Conservation (phyloP, 2,888 invertebrate genomes). For the Boloria selene region DNA sequence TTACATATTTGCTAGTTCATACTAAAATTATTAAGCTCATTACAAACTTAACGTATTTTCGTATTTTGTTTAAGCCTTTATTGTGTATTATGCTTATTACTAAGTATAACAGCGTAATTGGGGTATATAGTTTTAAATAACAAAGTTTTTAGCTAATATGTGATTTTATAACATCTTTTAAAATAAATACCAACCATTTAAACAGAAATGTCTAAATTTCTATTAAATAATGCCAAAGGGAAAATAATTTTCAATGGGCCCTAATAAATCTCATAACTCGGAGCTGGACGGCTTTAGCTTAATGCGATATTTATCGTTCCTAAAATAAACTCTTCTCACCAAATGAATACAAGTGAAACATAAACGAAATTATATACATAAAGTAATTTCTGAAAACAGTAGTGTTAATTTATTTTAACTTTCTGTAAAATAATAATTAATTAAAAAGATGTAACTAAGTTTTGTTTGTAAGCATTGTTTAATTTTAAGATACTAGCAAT, state of each 20-base stretch:
- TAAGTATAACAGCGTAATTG: neutral
- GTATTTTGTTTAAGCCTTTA: neutral
- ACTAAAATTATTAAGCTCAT: conserved; percentile 19
- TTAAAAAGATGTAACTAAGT: neutral
- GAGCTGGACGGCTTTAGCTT: conserved; percentile 55
- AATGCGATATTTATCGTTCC: conserved; percentile 75
- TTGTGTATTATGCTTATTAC: neutral
- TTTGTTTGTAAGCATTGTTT: too few species aligned
- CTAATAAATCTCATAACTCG: conserved; percentile 62
- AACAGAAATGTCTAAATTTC: conserved; percentile 1
- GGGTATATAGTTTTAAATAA: neutral
- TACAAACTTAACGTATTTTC: conserved; percentile 3
- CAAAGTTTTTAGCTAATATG: neutral
- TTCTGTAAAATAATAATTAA: neutral
- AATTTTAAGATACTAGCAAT: too few species aligned
- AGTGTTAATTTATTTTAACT: conserved; percentile 13
- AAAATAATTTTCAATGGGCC: conserved; percentile 52
- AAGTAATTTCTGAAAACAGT: conserved; percentile 3
- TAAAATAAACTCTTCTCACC: conserved; percentile 62
- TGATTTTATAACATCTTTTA: neutral
- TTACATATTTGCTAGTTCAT: conserved; percentile 14
- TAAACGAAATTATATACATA: conserved; percentile 23
- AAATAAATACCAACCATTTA: neutral
- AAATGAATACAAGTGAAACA: conserved; percentile 61
- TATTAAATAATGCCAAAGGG: conserved; percentile 13